Conservation (phyloP, 1,140 invertebrate species). For the Mactra quadrangularis region DNA sequence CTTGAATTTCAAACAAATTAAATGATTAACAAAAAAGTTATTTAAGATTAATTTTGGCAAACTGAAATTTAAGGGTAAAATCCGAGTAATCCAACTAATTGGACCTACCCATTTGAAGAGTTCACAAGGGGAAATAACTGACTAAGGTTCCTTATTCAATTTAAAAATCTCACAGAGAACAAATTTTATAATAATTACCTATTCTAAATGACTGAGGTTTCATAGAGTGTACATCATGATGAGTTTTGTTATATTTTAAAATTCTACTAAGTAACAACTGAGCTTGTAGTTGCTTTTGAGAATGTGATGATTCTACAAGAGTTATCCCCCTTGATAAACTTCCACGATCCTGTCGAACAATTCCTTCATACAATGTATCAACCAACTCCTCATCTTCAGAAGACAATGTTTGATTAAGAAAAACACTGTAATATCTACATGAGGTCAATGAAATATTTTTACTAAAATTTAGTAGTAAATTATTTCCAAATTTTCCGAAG, state of each 20-base stretch:
- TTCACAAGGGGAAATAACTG: too few species aligned
- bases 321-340: slow-evolving; percentile 85
- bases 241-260: slow-evolving; percentile 79
- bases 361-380: slow-evolving; percentile 53
- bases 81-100: too few species aligned
- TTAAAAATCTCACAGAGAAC: too few species aligned
- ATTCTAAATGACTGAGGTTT: slow-evolving; percentile 83
- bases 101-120: too few species aligned
- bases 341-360: slow-evolving; percentile 59
- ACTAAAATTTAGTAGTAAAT: too few species aligned
- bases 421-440: not conserved
- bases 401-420: slow-evolving; percentile 18
- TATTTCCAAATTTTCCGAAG: too few species aligned
- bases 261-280: slow-evolving; percentile 83
- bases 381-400: slow-evolving; percentile 43
- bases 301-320: slow-evolving; percentile 85
- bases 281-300: slow-evolving; percentile 83
- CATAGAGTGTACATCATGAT: slow-evolving; percentile 69
- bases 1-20: too few species aligned
- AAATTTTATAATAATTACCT: slow-evolving; percentile 77
- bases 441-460: too few species aligned
- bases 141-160: too few species aligned
- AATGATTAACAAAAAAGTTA: too few species aligned
- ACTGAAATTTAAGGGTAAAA: too few species aligned
- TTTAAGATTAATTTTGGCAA: too few species aligned